Evolutionary conservation across 2,113 vertebrate genomes (phyloP).

Genomic region (Pelodiscus sinensis): DNA sequence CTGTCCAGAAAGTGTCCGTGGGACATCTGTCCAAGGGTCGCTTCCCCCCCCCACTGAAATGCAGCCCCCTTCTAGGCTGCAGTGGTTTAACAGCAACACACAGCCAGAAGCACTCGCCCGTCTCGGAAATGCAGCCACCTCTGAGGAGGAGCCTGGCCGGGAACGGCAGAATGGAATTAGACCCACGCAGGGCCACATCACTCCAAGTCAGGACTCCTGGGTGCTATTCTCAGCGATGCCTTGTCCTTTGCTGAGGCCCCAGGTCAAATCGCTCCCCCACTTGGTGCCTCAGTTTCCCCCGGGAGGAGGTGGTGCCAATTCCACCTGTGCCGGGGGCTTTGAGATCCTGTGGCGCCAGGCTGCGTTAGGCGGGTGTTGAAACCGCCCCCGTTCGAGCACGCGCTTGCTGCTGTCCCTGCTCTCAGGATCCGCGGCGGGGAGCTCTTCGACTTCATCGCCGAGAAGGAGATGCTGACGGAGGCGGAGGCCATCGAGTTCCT

Average conservation of each 20-base stretch:
- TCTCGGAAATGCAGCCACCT: not conserved
- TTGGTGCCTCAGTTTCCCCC: not conserved
- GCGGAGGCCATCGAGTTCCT: slow-evolving; percentile 82
- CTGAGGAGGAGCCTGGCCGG: not conserved
- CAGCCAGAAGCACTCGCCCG: not conserved
- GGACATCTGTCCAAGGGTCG: not conserved
- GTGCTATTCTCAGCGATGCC: not conserved
- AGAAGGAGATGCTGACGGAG: slow-evolving; percentile 83
- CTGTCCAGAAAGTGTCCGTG: not conserved
- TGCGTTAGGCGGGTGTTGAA: not conserved
- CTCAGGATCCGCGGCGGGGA: slow-evolving; percentile 80
- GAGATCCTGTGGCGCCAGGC: not conserved
- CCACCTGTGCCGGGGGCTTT: not conserved
- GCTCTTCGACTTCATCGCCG: slow-evolving; percentile 86
- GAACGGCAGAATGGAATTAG: not conserved
- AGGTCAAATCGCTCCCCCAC: not conserved
- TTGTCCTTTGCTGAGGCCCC: not conserved
- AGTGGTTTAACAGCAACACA: not conserved
- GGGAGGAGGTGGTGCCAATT: not conserved
- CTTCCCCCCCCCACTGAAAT: not conserved
- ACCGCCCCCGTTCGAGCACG: not conserved
- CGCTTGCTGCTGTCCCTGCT: not conserved
- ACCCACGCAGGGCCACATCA: not conserved
- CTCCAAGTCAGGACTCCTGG: not conserved
- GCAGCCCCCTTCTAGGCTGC: not conserved